Evolutionary conservation across 1,140 invertebrate species (phyloP).

Genomic region (Cataglyphis hispanica): DNA sequence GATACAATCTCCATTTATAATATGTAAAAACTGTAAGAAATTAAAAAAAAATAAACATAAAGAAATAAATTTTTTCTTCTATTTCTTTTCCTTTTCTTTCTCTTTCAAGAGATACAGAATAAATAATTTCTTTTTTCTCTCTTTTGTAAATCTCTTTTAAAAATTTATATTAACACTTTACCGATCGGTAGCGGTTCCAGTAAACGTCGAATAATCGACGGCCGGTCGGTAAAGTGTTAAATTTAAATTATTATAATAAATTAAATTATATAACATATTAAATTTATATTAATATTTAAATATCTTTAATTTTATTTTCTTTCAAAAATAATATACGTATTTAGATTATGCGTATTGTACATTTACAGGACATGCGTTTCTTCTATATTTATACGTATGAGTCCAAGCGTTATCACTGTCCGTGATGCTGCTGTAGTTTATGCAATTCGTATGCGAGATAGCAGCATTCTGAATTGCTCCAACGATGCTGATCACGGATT

Average conservation of each 20-base stretch:
- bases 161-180: no score
- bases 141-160: background rate
- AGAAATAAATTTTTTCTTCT: background rate
- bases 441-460: constrained; percentile 84
- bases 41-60: background rate
- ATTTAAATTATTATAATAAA: no score
- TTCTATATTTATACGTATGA: background rate
- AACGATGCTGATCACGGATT: constrained; percentile 80
- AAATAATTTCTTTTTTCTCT: background rate
- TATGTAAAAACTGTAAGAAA: no score
- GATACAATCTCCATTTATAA: background rate
- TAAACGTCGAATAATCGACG: no score
- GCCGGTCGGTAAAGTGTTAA: no score
- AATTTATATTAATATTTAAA: no score
- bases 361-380: background rate
- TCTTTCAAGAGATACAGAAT: no score
- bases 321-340: background rate
- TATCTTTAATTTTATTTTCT: background rate
- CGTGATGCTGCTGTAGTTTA: constrained; percentile 74
- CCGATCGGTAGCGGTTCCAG: no score
- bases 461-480: constrained; percentile 85
- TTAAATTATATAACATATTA: no score
- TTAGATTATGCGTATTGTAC: background rate
- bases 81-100: background rate
- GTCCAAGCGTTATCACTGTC: constrained; percentile 18